phyloP scores from a whole-genome alignment of 23 tunicate genomes.

The Oikopleura albicans region DNA sequence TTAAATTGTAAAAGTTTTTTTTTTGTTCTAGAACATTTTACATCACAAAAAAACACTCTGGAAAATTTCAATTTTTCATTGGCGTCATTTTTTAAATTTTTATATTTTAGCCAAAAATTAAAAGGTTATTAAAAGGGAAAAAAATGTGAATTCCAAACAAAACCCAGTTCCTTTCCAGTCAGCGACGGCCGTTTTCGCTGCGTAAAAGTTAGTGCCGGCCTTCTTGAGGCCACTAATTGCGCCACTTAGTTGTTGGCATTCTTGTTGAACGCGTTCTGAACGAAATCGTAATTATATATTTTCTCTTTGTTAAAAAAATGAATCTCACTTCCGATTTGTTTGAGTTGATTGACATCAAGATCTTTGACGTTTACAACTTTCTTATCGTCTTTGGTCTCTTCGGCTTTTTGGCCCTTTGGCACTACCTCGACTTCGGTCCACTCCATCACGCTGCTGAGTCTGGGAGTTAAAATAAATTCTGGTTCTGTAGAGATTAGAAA shows the following conservation, averaged over 20 bases:
- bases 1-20: too few relatives aligned
- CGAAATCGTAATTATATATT: neutral
- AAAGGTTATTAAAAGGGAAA: too few relatives aligned
- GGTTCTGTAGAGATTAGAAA: neutral
- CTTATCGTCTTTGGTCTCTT: neutral
- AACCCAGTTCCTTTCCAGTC: slow-evolving; percentile 14
- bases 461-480: neutral
- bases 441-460: too few relatives aligned
- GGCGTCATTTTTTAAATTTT: too few relatives aligned
- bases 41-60: too few relatives aligned
- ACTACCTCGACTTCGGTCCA: neutral
- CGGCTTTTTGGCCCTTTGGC: neutral
- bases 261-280: neutral
- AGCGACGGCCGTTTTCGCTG: neutral
- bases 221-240: neutral
- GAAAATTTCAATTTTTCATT: too few relatives aligned
- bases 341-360: neutral
- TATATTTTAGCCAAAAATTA: too few relatives aligned
- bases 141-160: too few relatives aligned
- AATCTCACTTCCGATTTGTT: neutral
- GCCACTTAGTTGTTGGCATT: neutral
- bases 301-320: too few relatives aligned
- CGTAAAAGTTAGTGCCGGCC: neutral
- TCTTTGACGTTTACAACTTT: neutral
- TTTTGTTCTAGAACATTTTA: too few relatives aligned